phyloP scores from a whole-genome alignment of 1,140 invertebrate genomes.

The Mya arenaria region DNA sequence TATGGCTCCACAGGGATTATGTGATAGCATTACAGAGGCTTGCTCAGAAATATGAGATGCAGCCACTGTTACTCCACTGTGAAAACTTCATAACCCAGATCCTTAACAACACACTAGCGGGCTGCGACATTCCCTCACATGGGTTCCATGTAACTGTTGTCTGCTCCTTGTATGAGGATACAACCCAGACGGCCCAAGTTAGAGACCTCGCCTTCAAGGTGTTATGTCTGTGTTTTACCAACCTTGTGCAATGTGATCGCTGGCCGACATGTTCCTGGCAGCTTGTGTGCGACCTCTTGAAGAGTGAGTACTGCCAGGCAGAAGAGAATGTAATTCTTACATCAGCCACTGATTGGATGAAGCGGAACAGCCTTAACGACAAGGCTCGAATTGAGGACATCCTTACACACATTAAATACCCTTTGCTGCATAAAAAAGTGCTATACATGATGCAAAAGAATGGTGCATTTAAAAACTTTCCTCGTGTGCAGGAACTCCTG shows the following conservation, averaged over 20 bases:
- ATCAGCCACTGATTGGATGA: slow-evolving; percentile 78
- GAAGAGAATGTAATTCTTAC: slow-evolving; percentile 77
- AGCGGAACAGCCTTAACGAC: slow-evolving; percentile 74
- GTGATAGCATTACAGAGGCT: slow-evolving; percentile 73
- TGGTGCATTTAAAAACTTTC: slow-evolving; percentile 77
- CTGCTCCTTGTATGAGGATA: slow-evolving; percentile 70
- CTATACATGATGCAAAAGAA: slow-evolving; percentile 77
- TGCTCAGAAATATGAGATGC: slow-evolving; percentile 72
- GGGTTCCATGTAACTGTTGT: slow-evolving; percentile 69
- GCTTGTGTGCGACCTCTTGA: slow-evolving; percentile 72
- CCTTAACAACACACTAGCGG: slow-evolving; percentile 66
- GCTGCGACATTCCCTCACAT: slow-evolving; percentile 43
- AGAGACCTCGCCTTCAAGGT: slow-evolving; percentile 69
- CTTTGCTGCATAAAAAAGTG: slow-evolving; percentile 72
- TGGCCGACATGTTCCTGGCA: slow-evolving; percentile 71
- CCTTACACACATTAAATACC: slow-evolving; percentile 76
- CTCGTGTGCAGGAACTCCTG: slow-evolving; percentile 72
- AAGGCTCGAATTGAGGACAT: slow-evolving; percentile 76
- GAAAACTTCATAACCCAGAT: slow-evolving; percentile 76
- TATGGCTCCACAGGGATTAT: slow-evolving; percentile 78
- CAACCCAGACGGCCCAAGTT: slow-evolving; percentile 66
- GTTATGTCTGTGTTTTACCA: slow-evolving; percentile 70
- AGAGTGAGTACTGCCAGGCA: slow-evolving; percentile 69
- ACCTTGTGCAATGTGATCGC: slow-evolving; percentile 65
- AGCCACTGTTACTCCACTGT: slow-evolving; percentile 71